Evolutionary conservation across 2,888 invertebrate species (phyloP).

Genomic region (Eremobia ochroleuca): DNA sequence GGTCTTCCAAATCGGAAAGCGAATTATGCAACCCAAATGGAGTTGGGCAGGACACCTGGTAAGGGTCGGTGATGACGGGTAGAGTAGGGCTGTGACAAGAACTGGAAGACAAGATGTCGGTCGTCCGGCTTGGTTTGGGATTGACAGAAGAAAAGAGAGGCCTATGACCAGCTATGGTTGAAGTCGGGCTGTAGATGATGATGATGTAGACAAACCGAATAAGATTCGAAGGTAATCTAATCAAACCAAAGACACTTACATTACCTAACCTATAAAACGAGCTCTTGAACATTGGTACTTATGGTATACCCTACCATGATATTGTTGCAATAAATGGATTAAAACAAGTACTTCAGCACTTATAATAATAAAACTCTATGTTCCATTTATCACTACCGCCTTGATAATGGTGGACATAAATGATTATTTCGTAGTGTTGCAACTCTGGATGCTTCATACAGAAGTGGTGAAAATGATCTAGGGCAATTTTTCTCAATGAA

Average conservation of each 20-base stretch:
- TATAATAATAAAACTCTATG: background rate
- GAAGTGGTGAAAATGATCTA: background rate
- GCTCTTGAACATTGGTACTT: background rate
- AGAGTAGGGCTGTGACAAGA: no score
- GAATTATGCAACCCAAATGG: background rate
- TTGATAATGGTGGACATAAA: background rate
- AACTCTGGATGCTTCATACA: background rate
- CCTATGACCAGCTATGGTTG: no score
- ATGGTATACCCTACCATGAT: background rate
- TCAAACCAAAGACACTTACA: background rate
- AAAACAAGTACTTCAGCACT: no score
- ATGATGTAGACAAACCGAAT: background rate
- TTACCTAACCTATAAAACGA: background rate
- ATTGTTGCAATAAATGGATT: background rate
- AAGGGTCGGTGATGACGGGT: background rate
- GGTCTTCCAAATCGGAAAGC: background rate
- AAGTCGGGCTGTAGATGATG: no score
- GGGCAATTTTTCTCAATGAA: background rate
- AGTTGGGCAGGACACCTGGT: background rate
- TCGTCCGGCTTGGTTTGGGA: no score
- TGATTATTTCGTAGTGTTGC: background rate
- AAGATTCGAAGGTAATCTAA: background rate
- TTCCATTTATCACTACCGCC: background rate
- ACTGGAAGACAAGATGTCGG: no score
- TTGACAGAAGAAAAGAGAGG: no score